phyloP scores from a whole-genome alignment of 2,888 invertebrate genomes.

The Cetonia aurata region DNA sequence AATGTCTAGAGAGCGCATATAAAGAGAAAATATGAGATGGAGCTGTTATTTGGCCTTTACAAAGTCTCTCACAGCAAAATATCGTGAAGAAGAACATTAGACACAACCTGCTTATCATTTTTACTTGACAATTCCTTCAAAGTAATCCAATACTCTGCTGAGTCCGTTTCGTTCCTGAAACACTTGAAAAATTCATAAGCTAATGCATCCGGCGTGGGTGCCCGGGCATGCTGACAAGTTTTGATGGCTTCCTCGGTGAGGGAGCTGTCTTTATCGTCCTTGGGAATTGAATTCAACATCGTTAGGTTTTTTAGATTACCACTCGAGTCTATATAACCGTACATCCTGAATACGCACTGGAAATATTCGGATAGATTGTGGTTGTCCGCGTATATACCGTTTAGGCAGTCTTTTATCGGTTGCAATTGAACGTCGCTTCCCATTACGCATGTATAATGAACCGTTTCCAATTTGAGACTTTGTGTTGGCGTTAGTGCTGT shows the following conservation, averaged over 20 bases:
- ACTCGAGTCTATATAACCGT: constrained; percentile 22
- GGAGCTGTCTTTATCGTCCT: constrained; percentile 24
- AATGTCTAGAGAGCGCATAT: too few species aligned
- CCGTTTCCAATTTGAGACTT: constrained; percentile 30
- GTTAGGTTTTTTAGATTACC: constrained; percentile 29
- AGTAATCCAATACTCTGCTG: constrained; percentile 32
- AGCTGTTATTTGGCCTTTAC: neutral
- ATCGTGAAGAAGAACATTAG: constrained; percentile 19
- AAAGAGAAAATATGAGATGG: too few species aligned
- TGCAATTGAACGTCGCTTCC: constrained; percentile 27
- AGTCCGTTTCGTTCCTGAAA: constrained; percentile 25
- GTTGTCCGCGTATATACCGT: constrained; percentile 13
- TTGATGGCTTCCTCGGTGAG: constrained; percentile 33
- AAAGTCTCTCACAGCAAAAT: neutral
- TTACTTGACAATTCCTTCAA: constrained; percentile 24
- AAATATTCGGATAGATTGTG: constrained; percentile 24
- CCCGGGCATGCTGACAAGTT: constrained; percentile 27
- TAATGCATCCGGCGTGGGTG: constrained; percentile 12
- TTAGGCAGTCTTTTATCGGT: constrained; percentile 27
- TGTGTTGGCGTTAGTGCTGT: constrained; percentile 27
- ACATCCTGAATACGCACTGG: constrained; percentile 38
- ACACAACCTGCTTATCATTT: constrained; percentile 27
- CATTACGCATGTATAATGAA: constrained; percentile 35
- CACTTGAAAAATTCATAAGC: constrained; percentile 43
- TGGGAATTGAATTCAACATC: constrained; percentile 35